phyloP scores from a whole-genome alignment of 2,797 vertebrate genomes.

The Morus bassanus region DNA sequence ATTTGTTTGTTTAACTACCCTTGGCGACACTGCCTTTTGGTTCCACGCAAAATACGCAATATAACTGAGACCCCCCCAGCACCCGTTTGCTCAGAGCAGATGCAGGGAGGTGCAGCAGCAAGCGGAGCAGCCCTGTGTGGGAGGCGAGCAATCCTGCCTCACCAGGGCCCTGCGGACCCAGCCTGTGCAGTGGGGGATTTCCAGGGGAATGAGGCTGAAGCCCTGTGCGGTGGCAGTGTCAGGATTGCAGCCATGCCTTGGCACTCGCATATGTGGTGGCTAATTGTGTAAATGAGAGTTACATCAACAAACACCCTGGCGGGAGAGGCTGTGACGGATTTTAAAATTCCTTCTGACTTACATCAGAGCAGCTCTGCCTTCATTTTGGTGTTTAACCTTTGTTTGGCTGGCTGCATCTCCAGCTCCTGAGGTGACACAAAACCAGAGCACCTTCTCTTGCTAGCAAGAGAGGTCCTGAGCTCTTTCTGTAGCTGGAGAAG shows the following conservation, averaged over 20 bases:
- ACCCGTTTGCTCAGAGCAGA: rapidly evolving
- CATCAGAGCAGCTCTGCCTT: conserved; percentile 8
- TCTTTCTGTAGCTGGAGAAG: neutral
- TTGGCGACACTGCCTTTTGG: neutral
- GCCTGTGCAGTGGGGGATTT: neutral
- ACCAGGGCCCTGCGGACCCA: neutral
- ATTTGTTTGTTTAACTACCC: neutral
- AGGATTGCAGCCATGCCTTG: neutral
- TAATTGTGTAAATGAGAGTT: neutral
- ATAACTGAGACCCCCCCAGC: neutral
- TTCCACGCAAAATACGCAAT: rapidly evolving
- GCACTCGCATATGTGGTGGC: neutral
- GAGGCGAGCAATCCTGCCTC: neutral
- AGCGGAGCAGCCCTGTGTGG: neutral
- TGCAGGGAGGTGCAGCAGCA: neutral
- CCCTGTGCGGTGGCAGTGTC: rapidly evolving
- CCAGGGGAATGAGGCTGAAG: neutral
- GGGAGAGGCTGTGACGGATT: neutral
- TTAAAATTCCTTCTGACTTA: conserved; percentile 30
- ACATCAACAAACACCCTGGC: neutral
- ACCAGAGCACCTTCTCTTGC: neutral
- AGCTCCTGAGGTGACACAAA: neutral
- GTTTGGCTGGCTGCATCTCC: neutral
- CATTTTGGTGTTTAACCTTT: neutral
- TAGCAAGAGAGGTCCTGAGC: neutral